phyloP scores from a whole-genome alignment of 2,113 vertebrate genomes.

The Chaetorhynchus papuensis region DNA sequence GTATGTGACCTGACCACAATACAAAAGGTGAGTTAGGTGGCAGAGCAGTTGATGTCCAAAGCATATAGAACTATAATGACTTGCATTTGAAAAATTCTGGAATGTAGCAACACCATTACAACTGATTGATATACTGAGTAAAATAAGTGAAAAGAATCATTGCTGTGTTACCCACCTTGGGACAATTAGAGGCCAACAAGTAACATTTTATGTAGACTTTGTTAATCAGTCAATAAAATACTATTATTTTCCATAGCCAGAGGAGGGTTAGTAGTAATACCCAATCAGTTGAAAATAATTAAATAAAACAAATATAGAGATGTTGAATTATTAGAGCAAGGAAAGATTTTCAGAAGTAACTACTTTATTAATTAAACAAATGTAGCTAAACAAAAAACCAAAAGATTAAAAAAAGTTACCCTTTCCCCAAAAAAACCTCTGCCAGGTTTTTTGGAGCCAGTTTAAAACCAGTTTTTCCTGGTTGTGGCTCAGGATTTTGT shows the following conservation, averaged over 20 bases:
- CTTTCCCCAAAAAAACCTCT: fast-evolving
- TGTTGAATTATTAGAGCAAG: background rate
- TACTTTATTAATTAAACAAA: background rate
- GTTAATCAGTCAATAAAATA: background rate
- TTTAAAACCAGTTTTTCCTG: background rate
- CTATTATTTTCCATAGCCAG: background rate
- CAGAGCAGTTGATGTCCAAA: background rate
- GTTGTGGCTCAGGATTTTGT: fast-evolving
- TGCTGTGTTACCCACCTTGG: background rate
- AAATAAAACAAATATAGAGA: background rate
- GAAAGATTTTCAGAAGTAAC: background rate
- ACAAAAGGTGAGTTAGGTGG: background rate
- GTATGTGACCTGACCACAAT: background rate
- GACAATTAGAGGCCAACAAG: background rate
- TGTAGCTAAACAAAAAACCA: background rate
- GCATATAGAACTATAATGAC: background rate
- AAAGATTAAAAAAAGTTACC: background rate
- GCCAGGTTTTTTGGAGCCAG: background rate
- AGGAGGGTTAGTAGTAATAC: background rate
- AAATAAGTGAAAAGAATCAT: background rate
- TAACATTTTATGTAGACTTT: background rate
- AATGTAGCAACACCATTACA: background rate
- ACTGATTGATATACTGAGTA: background rate
- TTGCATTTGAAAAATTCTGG: background rate
- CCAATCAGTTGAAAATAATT: background rate